phyloP scores from a whole-genome alignment of 2,113 vertebrate genomes.

The Gadus macrocephalus region DNA sequence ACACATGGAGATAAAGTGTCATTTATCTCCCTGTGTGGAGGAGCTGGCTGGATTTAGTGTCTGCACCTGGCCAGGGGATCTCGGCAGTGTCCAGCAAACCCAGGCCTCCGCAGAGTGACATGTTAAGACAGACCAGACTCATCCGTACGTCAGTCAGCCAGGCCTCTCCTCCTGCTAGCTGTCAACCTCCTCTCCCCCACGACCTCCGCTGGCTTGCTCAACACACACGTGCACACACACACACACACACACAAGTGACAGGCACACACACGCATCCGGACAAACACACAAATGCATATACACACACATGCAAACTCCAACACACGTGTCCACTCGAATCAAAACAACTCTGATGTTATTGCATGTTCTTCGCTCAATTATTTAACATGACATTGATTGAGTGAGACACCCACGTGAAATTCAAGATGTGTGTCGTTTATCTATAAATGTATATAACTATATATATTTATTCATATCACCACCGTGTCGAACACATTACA shows the following conservation, averaged over 20 bases:
- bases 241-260: too few species aligned
- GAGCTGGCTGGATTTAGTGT: conserved; percentile 59
- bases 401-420: too few species aligned
- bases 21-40: conserved; percentile 44
- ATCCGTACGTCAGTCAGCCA: conserved; percentile 52
- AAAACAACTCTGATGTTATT: background rate
- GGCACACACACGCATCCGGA: too few species aligned
- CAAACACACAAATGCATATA: too few species aligned
- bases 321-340: too few species aligned
- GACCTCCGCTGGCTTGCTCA: conserved; percentile 1
- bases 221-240: background rate
- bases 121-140: conserved; percentile 59
- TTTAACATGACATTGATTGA: background rate
- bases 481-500: too few species aligned
- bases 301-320: too few species aligned
- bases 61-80: conserved; percentile 64
- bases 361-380: background rate
- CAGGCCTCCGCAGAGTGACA: conserved; percentile 51
- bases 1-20: conserved; percentile 48
- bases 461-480: too few species aligned
- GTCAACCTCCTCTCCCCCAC: background rate
- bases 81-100: conserved; percentile 41
- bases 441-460: too few species aligned
- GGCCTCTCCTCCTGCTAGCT: conserved; percentile 26
- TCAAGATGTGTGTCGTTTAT: too few species aligned